Evolutionary conservation across 2,888 invertebrate genomes (phyloP).

Genomic region (Tholera decimalis): DNA sequence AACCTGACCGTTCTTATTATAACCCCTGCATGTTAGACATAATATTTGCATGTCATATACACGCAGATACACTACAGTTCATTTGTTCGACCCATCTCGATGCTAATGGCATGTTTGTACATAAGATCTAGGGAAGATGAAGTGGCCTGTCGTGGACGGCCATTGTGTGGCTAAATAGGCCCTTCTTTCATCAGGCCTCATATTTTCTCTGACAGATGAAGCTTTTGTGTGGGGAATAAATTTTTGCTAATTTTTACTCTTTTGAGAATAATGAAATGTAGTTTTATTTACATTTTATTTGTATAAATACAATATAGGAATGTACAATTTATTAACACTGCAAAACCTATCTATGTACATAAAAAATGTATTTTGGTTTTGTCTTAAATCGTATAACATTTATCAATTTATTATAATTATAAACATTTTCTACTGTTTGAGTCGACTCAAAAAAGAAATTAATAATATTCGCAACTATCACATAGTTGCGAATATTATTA

Average conservation of each 20-base stretch:
- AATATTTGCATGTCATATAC: constrained; percentile 11
- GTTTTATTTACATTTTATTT: too few relatives aligned
- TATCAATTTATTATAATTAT: too few relatives aligned
- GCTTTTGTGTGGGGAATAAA: not conserved
- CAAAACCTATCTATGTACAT: too few relatives aligned
- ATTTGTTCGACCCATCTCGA: constrained; percentile 24
- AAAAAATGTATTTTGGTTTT: too few relatives aligned
- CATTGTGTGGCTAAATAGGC: constrained; percentile 43
- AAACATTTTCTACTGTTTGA: too few relatives aligned
- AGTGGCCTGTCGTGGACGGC: constrained; percentile 42
- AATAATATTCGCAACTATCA: too few relatives aligned
- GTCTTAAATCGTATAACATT: too few relatives aligned
- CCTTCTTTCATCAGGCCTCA: constrained; percentile 28
- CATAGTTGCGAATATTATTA: too few relatives aligned
- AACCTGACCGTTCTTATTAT: constrained; percentile 4
- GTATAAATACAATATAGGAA: too few relatives aligned
- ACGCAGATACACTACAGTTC: constrained; percentile 13
- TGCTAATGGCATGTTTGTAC: constrained; percentile 48
- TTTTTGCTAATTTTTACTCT: not conserved
- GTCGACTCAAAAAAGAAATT: too few relatives aligned
- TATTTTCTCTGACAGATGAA: constrained; percentile 22
- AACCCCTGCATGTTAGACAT: constrained; percentile 10
- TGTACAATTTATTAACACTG: too few relatives aligned
- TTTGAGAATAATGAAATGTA: not conserved
- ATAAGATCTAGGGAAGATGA: constrained; percentile 45